A percentile compares a stretch with the other conserved stretches of the same genome.
These are phyloP conservation scores for Agraylea sexmaculata DNA, from an alignment of 1,140 invertebrate genomes.

Conservation along the genomic window DNA sequence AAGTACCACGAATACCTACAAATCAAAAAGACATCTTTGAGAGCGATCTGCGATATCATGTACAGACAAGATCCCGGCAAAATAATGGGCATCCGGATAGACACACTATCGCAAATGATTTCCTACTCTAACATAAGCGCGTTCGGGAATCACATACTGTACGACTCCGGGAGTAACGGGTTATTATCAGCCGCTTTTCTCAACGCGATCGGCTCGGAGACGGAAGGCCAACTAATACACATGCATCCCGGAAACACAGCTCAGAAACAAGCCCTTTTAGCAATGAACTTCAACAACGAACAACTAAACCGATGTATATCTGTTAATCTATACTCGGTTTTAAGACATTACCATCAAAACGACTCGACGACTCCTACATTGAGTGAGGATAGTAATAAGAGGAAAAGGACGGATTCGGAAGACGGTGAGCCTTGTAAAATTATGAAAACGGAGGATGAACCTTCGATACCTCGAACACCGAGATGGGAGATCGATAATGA, in stretches of 20 bases:
- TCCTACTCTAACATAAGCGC: conserved; percentile 67
- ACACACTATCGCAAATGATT: conserved; percentile 78
- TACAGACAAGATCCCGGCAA: conserved; percentile 63
- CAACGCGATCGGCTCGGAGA: conserved; percentile 53
- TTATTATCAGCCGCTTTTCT: conserved; percentile 72
- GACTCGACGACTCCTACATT: no score
- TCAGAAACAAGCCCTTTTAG: conserved; percentile 61
- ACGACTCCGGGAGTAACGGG: conserved; percentile 78
- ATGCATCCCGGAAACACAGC: conserved; percentile 68
- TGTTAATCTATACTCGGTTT: conserved; percentile 60
- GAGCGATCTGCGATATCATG: conserved; percentile 65
- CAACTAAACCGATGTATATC: conserved; percentile 52
- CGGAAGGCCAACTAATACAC: conserved; percentile 54
- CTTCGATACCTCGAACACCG: conserved; percentile 24
- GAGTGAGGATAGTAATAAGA: no score
- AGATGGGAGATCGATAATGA: conserved; percentile 56
- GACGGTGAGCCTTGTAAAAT: no score
- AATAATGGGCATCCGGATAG: conserved; percentile 68
- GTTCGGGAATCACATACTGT: conserved; percentile 67
- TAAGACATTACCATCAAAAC: conserved; percentile 51
- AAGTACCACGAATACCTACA: conserved; percentile 77
- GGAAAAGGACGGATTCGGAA: no score
- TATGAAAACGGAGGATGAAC: no score
- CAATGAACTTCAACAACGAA: conserved; percentile 62
- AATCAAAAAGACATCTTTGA: conserved; percentile 61